Evolutionary conservation across 2,113 vertebrate genomes (phyloP).

Genomic region (Sinocyclocheilus anshuiensis): DNA sequence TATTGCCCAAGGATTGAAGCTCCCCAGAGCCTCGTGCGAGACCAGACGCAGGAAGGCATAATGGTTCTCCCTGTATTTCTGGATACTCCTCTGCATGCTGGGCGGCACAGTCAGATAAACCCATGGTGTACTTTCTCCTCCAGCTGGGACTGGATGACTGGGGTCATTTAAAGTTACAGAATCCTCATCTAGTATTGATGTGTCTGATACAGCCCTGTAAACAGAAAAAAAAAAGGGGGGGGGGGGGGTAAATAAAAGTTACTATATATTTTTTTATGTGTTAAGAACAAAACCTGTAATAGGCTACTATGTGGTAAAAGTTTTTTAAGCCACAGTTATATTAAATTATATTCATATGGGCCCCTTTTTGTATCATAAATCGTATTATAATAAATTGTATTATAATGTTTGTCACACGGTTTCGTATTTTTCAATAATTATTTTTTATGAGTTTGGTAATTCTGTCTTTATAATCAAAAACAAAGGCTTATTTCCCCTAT

Average conservation of each 20-base stretch:
- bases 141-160: conserved; percentile 36
- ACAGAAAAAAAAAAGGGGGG: no score
- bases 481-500: no score
- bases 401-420: no score
- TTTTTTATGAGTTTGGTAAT: no score
- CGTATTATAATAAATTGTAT: no score
- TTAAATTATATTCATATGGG: neutral
- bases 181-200: conserved; percentile 67
- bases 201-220: conserved; percentile 70
- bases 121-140: conserved; percentile 36
- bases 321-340: neutral
- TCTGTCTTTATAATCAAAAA: no score
- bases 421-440: no score
- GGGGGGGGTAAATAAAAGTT: no score
- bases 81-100: conserved; percentile 75
- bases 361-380: neutral
- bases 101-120: conserved; percentile 74
- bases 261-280: neutral
- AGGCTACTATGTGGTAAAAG: no score
- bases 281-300: neutral
- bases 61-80: conserved; percentile 77
- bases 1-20: conserved; percentile 85
- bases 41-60: conserved; percentile 78
- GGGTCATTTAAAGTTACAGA: conserved; percentile 36
- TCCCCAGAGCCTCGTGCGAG: conserved; percentile 79